Evolutionary conservation across 37 sponge, comb jelly and placozoan species (phyloP), one percentile per base, ranked within the genome.

Genomic region (Crambe crambe): DNA sequence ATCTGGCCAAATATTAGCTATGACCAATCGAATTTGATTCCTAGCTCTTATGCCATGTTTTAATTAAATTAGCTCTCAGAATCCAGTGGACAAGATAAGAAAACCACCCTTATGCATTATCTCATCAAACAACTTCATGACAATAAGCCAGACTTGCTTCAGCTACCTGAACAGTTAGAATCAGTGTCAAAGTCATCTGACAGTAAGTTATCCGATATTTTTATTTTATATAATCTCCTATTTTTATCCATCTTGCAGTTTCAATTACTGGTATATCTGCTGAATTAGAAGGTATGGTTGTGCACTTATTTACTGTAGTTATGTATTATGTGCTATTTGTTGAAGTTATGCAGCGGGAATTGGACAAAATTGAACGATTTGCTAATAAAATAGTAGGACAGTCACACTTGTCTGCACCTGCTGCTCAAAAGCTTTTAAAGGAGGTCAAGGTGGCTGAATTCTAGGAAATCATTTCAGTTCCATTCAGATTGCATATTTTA

Each of bases 271-370:
- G 90, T 18, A 82, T 93, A 18, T 42, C 86, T 37, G 94, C 80
- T 41, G 94, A 93, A 78, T 42, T 93, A 25, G 94, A 93, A 85
- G 83, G 93, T 93, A 69, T 30, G 79, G 30, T 72, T 12, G 23
- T 26, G 20, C 59, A 36, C 22, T 22, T 2, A 61, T 6, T 61
- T 3, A 9, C 26, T 51, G 35, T 25, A n/a, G 30, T 27, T 67
- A 42, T 43, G 10, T 35, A 51, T 68, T 43, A 37, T 39, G 25
- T 41, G 65, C 12, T 67, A 27, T 2, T 32, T 30, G 64, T 35
- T 79, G 0, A 51, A 93, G 94, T 93, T 43, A 89, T 89, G 90
- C 80, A 89, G 76, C 85, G 44, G 37, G 83, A 93, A 51, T 57
- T 93, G 75, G 83, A 85, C 25, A 88, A 76, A 79, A 93, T 93